phyloP scores from a whole-genome alignment of 2,113 vertebrate species.

The Turdus rufiventris region DNA sequence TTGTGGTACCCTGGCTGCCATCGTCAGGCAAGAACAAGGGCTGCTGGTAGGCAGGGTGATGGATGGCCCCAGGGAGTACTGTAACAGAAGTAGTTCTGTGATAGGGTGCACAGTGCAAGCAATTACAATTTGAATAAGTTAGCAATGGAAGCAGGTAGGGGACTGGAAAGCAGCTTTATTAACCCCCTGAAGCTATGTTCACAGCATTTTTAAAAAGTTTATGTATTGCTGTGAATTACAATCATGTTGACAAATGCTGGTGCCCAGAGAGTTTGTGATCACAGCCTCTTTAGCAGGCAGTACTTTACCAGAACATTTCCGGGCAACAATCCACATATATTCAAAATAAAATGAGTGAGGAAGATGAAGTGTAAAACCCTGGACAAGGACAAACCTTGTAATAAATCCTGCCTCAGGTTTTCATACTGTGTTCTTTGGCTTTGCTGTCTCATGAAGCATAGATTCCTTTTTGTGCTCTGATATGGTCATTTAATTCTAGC shows the following conservation, averaged over 20 bases:
- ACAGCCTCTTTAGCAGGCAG: background rate
- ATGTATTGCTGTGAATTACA: slow-evolving; percentile 63
- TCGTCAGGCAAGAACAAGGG: background rate
- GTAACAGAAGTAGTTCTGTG: slow-evolving; percentile 44
- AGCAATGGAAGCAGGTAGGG: slow-evolving; percentile 48
- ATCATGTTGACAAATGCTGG: slow-evolving; percentile 18
- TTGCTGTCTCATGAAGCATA: background rate
- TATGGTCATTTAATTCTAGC: background rate
- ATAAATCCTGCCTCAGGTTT: slow-evolving; percentile 27
- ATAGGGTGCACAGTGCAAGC: slow-evolving; percentile 57
- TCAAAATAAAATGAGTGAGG: slow-evolving; percentile 40
- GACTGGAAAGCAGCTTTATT: slow-evolving; percentile 68
- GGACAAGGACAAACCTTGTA: background rate
- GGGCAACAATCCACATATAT: slow-evolving; percentile 36
- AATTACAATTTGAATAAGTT: slow-evolving; percentile 75
- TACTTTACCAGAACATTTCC: slow-evolving; percentile 51
- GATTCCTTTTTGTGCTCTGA: background rate
- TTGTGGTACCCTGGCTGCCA: background rate
- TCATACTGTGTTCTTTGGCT: slow-evolving; percentile 15
- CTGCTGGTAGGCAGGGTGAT: slow-evolving; percentile 31
- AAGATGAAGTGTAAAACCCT: background rate
- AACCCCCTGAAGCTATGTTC: slow-evolving; percentile 65
- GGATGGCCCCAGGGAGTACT: slow-evolving; percentile 10
- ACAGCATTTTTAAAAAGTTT: slow-evolving; percentile 57
- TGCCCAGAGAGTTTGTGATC: slow-evolving; percentile 50